Evolutionary conservation across 2,797 vertebrate species (phyloP).

Genomic region (Ceryle rudis): DNA sequence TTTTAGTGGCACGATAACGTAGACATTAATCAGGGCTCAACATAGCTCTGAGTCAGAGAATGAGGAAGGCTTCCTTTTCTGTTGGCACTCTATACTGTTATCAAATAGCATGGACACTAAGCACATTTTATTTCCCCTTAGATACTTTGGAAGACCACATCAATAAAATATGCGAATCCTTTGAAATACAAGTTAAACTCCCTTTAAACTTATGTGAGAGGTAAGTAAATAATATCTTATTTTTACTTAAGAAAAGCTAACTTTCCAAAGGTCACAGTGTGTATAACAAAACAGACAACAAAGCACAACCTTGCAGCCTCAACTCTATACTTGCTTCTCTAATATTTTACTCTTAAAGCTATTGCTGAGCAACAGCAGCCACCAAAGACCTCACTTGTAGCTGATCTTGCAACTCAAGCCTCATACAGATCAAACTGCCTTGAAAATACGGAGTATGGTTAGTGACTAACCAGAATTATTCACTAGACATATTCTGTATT

Average conservation of each 20-base stretch:
- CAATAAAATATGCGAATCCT: background rate
- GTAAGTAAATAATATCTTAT: background rate
- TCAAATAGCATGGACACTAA: background rate
- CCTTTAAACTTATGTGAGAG: background rate
- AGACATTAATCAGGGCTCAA: background rate
- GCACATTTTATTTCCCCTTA: rapidly evolving
- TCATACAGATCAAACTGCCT: background rate
- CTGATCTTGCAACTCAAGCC: background rate
- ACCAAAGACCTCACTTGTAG: background rate
- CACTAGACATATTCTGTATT: background rate
- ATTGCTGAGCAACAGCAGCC: background rate
- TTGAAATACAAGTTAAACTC: background rate
- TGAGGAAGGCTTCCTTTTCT: background rate
- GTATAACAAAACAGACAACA: background rate
- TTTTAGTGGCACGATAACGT: background rate
- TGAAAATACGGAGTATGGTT: background rate
- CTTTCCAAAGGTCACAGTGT: background rate
- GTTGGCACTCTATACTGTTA: background rate
- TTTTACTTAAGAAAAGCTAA: background rate
- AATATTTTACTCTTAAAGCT: background rate
- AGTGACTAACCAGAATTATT: background rate
- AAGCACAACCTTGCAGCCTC: background rate
- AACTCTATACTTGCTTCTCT: background rate
- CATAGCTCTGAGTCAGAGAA: background rate
- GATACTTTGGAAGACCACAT: background rate